A percentile compares a stretch with the other conserved stretches of the same genome.
These are phyloP conservation scores for Protonibea diacanthus DNA, from an alignment of 2,797 vertebrate species.

Conservation along the genomic window DNA sequence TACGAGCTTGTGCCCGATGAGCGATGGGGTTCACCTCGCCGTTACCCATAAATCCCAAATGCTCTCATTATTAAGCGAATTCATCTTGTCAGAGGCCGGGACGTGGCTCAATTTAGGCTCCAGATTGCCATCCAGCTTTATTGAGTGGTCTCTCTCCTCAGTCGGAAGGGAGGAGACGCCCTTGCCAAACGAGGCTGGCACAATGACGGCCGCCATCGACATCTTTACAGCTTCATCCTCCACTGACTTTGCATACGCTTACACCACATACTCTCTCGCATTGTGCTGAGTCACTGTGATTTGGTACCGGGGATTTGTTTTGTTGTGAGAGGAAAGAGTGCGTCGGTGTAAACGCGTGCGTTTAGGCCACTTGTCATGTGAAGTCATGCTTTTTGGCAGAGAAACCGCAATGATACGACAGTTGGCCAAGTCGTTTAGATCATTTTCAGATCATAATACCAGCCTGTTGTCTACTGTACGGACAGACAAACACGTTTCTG, in stretches of 20 bases:
- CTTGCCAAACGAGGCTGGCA: conserved; percentile 69
- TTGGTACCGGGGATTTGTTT: conserved; percentile 35
- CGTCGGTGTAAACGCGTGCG: background rate
- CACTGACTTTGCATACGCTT: conserved; percentile 62
- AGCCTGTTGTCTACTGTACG: background rate
- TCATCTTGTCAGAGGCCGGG: conserved; percentile 64
- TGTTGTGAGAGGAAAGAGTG: background rate
- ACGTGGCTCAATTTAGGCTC: conserved; percentile 68
- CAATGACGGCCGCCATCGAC: conserved; percentile 46
- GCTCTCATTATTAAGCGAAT: conserved; percentile 75
- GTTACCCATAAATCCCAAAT: conserved; percentile 63
- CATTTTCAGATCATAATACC: conserved; percentile 1
- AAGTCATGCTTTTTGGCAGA: conserved; percentile 2
- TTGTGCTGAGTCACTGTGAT: conserved; percentile 65
- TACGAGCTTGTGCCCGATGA: conserved; percentile 36
- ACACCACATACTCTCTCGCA: conserved; percentile 32
- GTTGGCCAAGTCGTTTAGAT: conserved; percentile 11
- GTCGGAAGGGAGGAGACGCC: conserved; percentile 42
- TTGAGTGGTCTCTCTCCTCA: conserved; percentile 58
- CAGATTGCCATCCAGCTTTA: conserved; percentile 66
- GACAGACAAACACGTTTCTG: background rate
- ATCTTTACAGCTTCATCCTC: conserved; percentile 75
- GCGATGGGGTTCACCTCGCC: conserved; percentile 47
- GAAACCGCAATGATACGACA: conserved; percentile 6
- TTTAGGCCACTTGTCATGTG: conserved; percentile 6